phyloP scores from a whole-genome alignment of 64 coral and sea anemone genomes.

The Catalaphyllia jardinei region DNA sequence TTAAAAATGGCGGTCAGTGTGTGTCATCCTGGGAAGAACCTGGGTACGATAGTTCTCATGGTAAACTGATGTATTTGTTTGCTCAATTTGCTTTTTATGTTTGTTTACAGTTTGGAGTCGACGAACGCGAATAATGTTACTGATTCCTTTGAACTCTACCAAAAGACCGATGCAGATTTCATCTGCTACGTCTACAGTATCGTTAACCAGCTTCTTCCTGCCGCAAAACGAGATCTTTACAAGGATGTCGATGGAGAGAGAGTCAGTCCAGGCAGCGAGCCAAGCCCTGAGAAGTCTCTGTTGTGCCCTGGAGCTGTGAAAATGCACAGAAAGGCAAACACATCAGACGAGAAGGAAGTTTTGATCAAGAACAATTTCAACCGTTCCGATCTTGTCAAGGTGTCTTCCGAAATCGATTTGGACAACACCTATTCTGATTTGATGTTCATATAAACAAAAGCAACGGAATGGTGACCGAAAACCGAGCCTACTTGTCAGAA shows the following conservation, averaged over 20 bases:
- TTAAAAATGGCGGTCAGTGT: no score
- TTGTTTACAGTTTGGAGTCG: neutral
- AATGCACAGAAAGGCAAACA: conserved; percentile 56
- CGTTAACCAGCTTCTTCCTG: conserved; percentile 37
- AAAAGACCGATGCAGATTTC: conserved; percentile 6
- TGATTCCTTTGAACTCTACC: conserved; percentile 29
- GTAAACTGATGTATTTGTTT: neutral
- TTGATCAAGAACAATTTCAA: conserved; percentile 51
- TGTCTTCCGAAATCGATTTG: conserved; percentile 39
- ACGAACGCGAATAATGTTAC: neutral
- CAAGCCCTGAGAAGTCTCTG: conserved; percentile 21
- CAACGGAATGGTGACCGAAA: conserved; percentile 42
- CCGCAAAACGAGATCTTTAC: neutral
- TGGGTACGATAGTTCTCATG: no score
- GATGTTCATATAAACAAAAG: conserved; percentile 8
- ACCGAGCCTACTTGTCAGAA: neutral
- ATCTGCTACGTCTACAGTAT: conserved; percentile 16
- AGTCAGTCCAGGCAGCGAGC: neutral
- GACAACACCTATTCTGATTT: conserved; percentile 45
- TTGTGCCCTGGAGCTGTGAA: conserved; percentile 34
- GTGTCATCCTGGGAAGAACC: no score
- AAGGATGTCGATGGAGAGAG: conserved; percentile 35
- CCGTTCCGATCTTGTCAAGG: conserved; percentile 26
- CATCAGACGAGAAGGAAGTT: neutral
- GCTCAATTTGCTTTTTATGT: neutral